phyloP scores from a whole-genome alignment of 2,797 vertebrate genomes.

The Nyctibius grandis region DNA sequence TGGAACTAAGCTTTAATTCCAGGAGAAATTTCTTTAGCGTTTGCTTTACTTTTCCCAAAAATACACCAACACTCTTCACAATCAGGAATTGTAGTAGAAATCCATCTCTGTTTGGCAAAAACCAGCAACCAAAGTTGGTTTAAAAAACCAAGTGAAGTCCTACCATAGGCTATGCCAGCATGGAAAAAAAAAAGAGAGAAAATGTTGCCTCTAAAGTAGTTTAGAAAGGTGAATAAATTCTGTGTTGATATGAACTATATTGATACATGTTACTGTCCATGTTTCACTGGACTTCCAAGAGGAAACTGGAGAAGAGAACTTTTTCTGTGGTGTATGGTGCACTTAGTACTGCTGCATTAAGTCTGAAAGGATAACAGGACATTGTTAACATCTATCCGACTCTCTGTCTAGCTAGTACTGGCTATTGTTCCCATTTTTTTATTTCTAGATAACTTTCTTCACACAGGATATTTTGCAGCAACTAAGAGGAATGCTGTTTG shows the following conservation, averaged over 20 bases:
- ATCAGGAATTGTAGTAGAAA: background rate
- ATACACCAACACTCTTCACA: background rate
- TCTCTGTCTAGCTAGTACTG: background rate
- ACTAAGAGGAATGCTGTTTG: background rate
- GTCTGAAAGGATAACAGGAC: background rate
- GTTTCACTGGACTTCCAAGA: background rate
- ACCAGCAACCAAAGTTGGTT: background rate
- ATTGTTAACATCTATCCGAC: accelerated
- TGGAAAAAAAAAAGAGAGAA: background rate
- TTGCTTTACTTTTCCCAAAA: background rate
- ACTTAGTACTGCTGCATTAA: background rate
- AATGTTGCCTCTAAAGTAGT: background rate
- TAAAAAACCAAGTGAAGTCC: background rate
- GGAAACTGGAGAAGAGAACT: background rate
- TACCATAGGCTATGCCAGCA: background rate
- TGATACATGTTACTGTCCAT: background rate
- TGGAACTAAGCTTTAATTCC: background rate
- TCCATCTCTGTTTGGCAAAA: background rate
- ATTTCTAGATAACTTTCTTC: background rate
- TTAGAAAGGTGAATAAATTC: background rate
- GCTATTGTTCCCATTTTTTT: background rate
- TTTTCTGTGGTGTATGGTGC: background rate
- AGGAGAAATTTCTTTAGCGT: background rate
- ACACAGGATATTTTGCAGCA: background rate
- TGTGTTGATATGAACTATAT: background rate